A percentile compares a stretch with the other conserved stretches of the same genome.
These are phyloP conservation scores for Gephyroberyx darwinii DNA, from an alignment of 2,797 vertebrate genomes.

Conservation along the genomic window DNA sequence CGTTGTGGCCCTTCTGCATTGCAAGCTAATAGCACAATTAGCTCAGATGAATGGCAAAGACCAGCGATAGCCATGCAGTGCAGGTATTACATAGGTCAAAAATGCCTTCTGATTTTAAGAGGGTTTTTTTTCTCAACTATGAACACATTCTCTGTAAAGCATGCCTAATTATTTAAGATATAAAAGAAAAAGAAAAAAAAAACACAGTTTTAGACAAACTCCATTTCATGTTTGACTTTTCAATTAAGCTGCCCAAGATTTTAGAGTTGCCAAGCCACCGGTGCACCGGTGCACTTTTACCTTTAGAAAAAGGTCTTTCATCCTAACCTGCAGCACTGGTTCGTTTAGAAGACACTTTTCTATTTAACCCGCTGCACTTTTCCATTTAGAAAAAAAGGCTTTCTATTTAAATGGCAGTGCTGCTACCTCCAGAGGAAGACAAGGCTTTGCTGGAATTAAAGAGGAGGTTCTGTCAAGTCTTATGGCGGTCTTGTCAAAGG, in stretches of 20 bases:
- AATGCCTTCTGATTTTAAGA: not conserved
- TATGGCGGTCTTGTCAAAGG: too few relatives aligned
- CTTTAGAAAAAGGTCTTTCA: not conserved
- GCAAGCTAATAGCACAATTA: constrained; percentile 50
- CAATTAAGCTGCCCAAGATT: not conserved
- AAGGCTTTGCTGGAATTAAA: too few relatives aligned
- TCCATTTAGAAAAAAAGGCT: constrained; percentile 9
- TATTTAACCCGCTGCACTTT: constrained; percentile 11
- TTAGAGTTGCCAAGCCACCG: too few relatives aligned
- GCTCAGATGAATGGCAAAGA: constrained; percentile 24
- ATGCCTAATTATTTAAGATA: not conserved
- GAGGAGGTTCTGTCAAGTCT: too few relatives aligned
- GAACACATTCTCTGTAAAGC: not conserved
- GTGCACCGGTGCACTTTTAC: too few relatives aligned
- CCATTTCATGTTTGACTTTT: not conserved
- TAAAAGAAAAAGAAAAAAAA: not conserved
- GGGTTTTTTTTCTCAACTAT: not conserved
- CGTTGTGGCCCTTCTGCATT: constrained; percentile 10
- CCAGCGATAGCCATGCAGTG: constrained; percentile 1
- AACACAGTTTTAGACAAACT: not conserved
- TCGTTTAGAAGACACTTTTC: not conserved
- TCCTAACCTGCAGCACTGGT: not conserved
- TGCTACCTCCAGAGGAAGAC: not conserved
- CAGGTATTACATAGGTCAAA: not conserved
- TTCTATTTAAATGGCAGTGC: not conserved